phyloP scores from a whole-genome alignment of 2,113 vertebrate genomes.

The Furnarius figulus region DNA sequence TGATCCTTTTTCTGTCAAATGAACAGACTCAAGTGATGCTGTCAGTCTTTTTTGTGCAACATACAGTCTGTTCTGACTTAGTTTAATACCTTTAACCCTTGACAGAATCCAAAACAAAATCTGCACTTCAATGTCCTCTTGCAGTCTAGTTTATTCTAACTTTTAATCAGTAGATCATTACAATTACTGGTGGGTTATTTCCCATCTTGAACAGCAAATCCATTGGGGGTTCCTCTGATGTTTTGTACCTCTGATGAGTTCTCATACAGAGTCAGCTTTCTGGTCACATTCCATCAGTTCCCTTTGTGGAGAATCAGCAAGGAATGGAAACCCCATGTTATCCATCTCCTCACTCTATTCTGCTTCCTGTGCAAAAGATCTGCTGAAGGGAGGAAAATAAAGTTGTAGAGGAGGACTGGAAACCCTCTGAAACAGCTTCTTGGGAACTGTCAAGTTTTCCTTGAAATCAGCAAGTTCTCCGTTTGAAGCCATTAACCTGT shows the following conservation, averaged over 20 bases:
- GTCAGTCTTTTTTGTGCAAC: not conserved
- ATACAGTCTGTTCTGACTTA: not conserved
- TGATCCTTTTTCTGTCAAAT: not conserved
- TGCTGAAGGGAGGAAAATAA: not conserved
- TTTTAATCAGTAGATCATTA: not conserved
- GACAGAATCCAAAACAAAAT: not conserved
- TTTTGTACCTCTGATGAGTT: not conserved
- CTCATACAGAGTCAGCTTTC: not conserved
- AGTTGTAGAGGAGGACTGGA: not conserved
- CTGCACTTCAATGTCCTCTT: not conserved
- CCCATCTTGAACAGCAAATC: not conserved
- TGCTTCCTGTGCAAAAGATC: not conserved
- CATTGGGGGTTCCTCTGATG: not conserved
- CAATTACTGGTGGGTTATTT: not conserved
- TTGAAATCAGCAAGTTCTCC: not conserved
- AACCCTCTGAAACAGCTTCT: not conserved
- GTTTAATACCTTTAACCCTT: not conserved
- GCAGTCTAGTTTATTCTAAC: not conserved
- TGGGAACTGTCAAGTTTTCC: not conserved
- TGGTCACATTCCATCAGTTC: not conserved
- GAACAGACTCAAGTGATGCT: not conserved
- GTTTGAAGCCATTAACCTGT: not conserved
- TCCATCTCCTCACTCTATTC: not conserved
- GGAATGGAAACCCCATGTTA: not conserved
- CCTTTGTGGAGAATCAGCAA: not conserved